phyloP scores from a whole-genome alignment of 1,140 invertebrate genomes.

The Dendrolimus kikuchii region DNA sequence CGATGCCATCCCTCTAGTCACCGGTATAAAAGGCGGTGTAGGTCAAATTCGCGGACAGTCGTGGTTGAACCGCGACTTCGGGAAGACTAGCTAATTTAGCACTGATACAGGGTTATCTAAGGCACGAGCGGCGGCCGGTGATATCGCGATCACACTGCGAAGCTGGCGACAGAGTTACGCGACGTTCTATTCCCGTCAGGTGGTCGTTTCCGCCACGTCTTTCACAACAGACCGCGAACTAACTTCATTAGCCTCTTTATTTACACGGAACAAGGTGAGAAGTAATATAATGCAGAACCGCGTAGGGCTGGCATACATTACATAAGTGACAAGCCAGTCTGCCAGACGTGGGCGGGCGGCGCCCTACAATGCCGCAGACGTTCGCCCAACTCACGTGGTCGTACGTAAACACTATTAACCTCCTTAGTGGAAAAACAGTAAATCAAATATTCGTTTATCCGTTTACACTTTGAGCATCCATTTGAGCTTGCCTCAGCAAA shows the following conservation, averaged over 20 bases:
- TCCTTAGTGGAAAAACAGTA: slow-evolving; percentile 6
- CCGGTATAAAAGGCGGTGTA: slow-evolving; percentile 50
- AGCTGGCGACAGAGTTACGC: slow-evolving; percentile 47
- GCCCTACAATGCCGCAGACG: slow-evolving; percentile 21
- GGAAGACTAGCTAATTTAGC: slow-evolving; percentile 63
- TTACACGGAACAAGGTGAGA: slow-evolving; percentile 13
- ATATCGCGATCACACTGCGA: slow-evolving; percentile 58
- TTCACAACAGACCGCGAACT: slow-evolving; percentile 50
- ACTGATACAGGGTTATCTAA: slow-evolving; percentile 47
- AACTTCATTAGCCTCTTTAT: slow-evolving; percentile 52
- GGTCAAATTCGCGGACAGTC: slow-evolving; percentile 45
- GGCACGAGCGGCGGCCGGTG: slow-evolving; percentile 50
- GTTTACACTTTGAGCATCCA: too few relatives aligned
- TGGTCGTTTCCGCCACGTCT: slow-evolving; percentile 55
- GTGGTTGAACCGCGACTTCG: slow-evolving; percentile 51
- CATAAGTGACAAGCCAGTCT: slow-evolving; percentile 23
- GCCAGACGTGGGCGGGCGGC: slow-evolving; percentile 37
- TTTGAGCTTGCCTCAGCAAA: too few relatives aligned
- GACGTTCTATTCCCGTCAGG: slow-evolving; percentile 67
- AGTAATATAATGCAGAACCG: slow-evolving; percentile 14
- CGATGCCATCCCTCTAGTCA: slow-evolving; percentile 54
- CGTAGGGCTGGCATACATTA: slow-evolving; percentile 23
- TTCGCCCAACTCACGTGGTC: slow-evolving; percentile 17
- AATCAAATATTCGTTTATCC: background rate
- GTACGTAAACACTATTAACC: slow-evolving; percentile 25